Conservation (phyloP, 2,888 invertebrate species). For the Pecten maximus region DNA sequence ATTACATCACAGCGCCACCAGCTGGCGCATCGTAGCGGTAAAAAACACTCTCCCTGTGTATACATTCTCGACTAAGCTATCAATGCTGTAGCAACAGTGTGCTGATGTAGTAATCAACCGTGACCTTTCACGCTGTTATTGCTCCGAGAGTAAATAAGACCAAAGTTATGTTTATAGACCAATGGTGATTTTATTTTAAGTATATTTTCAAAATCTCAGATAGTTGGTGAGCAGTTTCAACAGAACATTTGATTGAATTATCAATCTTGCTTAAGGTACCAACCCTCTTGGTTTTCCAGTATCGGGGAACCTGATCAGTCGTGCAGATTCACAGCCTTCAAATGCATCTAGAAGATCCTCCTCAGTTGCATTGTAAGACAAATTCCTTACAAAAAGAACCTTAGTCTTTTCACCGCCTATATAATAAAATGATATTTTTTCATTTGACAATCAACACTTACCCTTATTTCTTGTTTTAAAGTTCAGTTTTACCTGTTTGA, state of each 20-base stretch:
- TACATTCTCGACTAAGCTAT: no score
- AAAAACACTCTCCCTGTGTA: no score
- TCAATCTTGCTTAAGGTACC: conserved; percentile 11
- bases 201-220: neutral
- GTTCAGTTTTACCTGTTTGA: neutral
- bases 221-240: neutral
- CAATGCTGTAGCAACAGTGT: no score
- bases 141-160: no score
- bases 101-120: no score
- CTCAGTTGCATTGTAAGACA: conserved; percentile 29
- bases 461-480: conserved; percentile 21
- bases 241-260: neutral
- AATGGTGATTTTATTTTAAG: no score
- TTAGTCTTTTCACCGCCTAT: conserved; percentile 35
- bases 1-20: no score
- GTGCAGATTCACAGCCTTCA: conserved; percentile 9
- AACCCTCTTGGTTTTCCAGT: conserved; percentile 33
- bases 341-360: conserved; percentile 18
- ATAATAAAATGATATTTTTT: conserved; percentile 19
- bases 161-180: no score
- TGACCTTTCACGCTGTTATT: no score
- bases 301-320: conserved; percentile 31
- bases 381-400: conserved; percentile 24
- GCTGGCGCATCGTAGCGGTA: no score
- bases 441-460: neutral